These are phyloP conservation scores for Scolanthus callimorphus DNA, from an alignment of 92 coral and sea anemone genomes.

Conservation along the genomic window DNA sequence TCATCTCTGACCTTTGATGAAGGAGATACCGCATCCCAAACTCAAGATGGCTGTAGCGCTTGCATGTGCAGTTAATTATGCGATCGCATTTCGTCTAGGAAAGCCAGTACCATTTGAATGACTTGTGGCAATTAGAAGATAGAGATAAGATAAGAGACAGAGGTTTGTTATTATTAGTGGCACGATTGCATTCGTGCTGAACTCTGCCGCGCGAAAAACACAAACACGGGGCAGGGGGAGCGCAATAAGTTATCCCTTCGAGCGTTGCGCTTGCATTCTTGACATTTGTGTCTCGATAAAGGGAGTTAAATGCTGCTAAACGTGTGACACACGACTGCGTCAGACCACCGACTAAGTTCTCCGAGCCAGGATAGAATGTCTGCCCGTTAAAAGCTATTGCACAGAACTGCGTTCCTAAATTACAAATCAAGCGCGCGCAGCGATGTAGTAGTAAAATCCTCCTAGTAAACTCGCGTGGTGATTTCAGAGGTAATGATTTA, in stretches of 20 bases:
- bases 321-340: constrained; percentile 29
- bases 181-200: constrained; percentile 28
- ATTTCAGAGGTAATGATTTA: no score
- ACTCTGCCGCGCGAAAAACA: constrained; percentile 16
- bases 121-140: constrained; percentile 73
- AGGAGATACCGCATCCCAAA: constrained; percentile 57
- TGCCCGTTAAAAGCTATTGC: constrained; percentile 21
- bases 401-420: constrained; percentile 20
- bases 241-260: no score
- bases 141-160: constrained; percentile 91
- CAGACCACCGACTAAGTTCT: constrained; percentile 57
- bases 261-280: no score
- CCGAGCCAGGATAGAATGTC: constrained; percentile 2
- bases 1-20: constrained; percentile 79
- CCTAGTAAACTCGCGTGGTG: no score
- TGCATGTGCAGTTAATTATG: constrained; percentile 71
- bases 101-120: constrained; percentile 59
- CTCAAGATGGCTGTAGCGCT: constrained; percentile 67
- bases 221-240: no score
- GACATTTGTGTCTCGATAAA: constrained; percentile 4
- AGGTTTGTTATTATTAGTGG: constrained; percentile 57
- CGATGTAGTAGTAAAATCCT: constrained; percentile 1
- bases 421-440: not conserved
- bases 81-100: constrained; percentile 91
- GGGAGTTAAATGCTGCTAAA: constrained; percentile 58